A percentile compares a stretch with the other conserved stretches of the same genome.
Conservation (phyloP, 2,888 invertebrate genomes). For the Cyclophora punctaria region DNA sequence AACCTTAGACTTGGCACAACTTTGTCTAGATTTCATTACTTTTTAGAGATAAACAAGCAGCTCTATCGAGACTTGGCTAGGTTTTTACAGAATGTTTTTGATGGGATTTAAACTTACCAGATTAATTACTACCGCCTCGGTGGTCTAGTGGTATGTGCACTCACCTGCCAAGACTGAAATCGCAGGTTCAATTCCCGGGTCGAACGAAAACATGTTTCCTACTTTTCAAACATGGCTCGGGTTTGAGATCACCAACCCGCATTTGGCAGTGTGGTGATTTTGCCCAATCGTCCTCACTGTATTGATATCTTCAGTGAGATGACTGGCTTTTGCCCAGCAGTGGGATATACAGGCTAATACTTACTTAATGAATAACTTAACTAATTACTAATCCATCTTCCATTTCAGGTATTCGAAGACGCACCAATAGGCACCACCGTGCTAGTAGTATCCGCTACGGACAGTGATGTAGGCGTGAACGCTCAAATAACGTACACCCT, state of each 20-base stretch:
- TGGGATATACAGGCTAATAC: background rate
- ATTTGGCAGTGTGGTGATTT: background rate
- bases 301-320: background rate
- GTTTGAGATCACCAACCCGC: background rate
- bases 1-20: too few species aligned
- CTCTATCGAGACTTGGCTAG: too few species aligned
- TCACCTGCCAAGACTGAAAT: background rate
- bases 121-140: background rate
- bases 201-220: background rate
- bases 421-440: slow-evolving; percentile 94
- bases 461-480: slow-evolving; percentile 96
- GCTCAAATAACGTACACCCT: slow-evolving; percentile 90
- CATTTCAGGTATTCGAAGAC: slow-evolving; percentile 88
- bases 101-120: background rate
- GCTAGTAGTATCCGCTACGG: slow-evolving; percentile 91
- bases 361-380: background rate
- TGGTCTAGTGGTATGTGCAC: background rate
- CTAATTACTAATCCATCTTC: background rate
- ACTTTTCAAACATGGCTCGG: too few species aligned
- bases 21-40: too few species aligned
- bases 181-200: background rate
- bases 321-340: too few species aligned
- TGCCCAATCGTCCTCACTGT: background rate
- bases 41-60: too few species aligned
- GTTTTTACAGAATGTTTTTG: too few species aligned